Percentiles rank a stretch among this genome's conserved stretches.
Conservation (phyloP, 2,888 invertebrate species). For the Fragum whitleyi region DNA sequence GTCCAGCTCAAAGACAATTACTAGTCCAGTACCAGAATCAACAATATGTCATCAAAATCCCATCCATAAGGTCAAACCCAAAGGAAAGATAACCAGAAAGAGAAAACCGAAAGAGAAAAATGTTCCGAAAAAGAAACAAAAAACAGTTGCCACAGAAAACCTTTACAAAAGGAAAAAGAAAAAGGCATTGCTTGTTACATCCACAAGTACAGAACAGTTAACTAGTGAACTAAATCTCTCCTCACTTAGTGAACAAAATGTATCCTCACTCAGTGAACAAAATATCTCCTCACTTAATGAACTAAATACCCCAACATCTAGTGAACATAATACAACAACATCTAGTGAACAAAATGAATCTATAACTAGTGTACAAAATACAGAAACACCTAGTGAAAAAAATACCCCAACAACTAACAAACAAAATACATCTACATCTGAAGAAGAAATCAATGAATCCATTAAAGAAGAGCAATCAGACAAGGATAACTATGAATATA, state of each 20-base stretch:
- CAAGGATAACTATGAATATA: not conserved
- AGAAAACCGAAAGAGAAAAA: not conserved
- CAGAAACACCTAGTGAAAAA: too few relatives aligned
- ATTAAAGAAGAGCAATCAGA: not conserved
- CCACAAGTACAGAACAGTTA: not conserved
- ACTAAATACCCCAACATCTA: too few relatives aligned
- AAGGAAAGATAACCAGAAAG: not conserved
- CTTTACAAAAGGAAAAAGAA: not conserved
- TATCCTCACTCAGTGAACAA: too few relatives aligned
- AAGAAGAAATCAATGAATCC: too few relatives aligned
- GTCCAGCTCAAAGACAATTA: not conserved
- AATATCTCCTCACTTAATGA: too few relatives aligned
- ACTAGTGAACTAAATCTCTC: too few relatives aligned
- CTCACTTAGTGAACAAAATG: too few relatives aligned
- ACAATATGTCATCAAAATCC: not conserved
- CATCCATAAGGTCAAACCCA: not conserved
- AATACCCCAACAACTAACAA: too few relatives aligned
- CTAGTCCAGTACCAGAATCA: not conserved
- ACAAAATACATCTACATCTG: too few relatives aligned
- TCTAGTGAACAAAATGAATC: too few relatives aligned
- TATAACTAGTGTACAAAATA: too few relatives aligned
- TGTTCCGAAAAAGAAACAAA: not conserved
- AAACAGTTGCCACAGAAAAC: not conserved
- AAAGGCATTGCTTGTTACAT: not conserved
- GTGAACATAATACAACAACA: too few relatives aligned